A percentile compares a stretch with the other conserved stretches of the same genome.
Conservation (phyloP, 2,113 vertebrate genomes). For the Engystomops pustulosus region DNA sequence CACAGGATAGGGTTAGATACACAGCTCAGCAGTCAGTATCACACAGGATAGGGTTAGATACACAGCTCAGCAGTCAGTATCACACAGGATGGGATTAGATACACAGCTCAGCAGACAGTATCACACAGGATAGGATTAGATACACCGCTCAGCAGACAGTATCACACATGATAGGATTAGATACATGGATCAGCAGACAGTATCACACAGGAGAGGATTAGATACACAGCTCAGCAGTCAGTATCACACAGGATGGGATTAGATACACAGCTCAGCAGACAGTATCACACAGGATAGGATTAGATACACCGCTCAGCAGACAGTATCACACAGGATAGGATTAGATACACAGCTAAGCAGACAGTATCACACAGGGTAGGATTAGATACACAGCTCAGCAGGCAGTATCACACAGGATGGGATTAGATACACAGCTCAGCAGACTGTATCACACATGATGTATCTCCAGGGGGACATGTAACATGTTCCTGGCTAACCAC, state of each 20-base stretch:
- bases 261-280: not conserved
- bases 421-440: too few species aligned
- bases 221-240: slow-evolving; percentile 1
- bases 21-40: not conserved
- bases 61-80: not conserved
- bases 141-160: not conserved
- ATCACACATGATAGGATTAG: not conserved
- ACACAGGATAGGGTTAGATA: slow-evolving; percentile 2
- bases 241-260: not conserved
- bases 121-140: slow-evolving; percentile 1
- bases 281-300: not conserved
- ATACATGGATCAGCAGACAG: not conserved
- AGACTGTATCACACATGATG: not conserved
- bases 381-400: not conserved
- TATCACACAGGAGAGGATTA: not conserved
- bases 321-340: not conserved
- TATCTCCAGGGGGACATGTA: too few species aligned
- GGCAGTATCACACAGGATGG: not conserved
- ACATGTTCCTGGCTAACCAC: not conserved
- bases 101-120: not conserved
- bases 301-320: not conserved
- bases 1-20: not conserved
- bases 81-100: not conserved
- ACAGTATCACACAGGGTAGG: not conserved
- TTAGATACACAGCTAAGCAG: not conserved